A percentile compares a stretch with the other conserved stretches of the same genome.
These are phyloP conservation scores for Oreochromis grahami DNA, from an alignment of 2,797 vertebrate genomes.

Conservation along the genomic window DNA sequence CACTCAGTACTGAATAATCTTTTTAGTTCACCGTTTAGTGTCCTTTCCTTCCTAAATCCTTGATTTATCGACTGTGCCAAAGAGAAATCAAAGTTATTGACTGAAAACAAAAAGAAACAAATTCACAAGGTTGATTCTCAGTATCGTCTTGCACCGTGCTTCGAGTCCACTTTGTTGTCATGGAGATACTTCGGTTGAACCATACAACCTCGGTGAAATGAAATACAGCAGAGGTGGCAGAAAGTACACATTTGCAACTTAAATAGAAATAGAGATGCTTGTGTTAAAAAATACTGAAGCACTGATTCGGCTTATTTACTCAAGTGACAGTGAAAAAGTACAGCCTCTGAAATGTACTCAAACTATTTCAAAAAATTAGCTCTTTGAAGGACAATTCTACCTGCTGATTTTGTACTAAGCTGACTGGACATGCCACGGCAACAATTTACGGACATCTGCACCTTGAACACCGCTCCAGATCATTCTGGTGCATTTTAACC, in stretches of 20 bases:
- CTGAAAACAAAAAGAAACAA: not conserved
- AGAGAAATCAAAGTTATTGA: not conserved
- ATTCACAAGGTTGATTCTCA: not conserved
- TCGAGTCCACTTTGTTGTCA: not conserved
- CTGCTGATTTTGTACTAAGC: not conserved
- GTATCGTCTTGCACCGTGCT: not conserved
- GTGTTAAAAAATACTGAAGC: not conserved
- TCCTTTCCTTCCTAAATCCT: not conserved
- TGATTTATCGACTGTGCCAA: not conserved
- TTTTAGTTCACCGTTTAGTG: not conserved
- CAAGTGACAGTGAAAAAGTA: not conserved
- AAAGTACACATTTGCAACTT: not conserved
- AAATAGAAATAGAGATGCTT: not conserved
- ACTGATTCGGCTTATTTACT: accelerated
- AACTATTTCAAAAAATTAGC: not conserved
- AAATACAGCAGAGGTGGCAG: not conserved
- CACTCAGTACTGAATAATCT: not conserved
- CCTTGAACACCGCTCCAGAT: accelerated
- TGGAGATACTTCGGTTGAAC: not conserved
- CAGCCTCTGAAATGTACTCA: not conserved
- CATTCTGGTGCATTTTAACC: accelerated
- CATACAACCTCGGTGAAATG: not conserved
- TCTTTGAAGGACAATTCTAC: not conserved
- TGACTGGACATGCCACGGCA: not conserved
- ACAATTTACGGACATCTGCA: not conserved